Evolutionary conservation across 2,888 invertebrate species (phyloP), one percentile per base, ranked within the genome.

Genomic region (Calameuta filiformis): DNA sequence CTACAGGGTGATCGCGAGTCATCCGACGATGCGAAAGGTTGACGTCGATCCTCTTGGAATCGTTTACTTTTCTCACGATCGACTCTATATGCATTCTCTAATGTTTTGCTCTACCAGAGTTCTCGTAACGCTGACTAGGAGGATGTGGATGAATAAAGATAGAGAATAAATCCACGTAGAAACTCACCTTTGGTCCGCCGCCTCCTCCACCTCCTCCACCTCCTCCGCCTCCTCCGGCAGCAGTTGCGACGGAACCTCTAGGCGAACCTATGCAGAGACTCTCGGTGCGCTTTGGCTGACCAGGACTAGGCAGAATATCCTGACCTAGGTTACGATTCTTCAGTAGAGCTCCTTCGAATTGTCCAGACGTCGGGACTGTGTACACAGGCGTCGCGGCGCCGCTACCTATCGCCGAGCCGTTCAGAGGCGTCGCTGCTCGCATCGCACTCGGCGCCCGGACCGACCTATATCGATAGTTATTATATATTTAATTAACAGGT

Each of bases 211-310:
- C 93, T 56, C 92, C 93, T 40, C 92, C 92, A 76, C 93, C 93
- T 56, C 90, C 88, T 77, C 93, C 93, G 12, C 92, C 93, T 56
- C 92, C 93, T 40, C 92, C 92, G 76, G 92, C 93, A 31, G 91
- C 91, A 33, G 90, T 89, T 83, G 87, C 89, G 23, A 92, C 90
- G 6, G 77, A 34, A 35, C 87, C 87, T 73, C 90, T 87, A 82
- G 92, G 93, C 75, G 94, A 94, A 87, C 93, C 93, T 87, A 97
- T 95, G 92, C 95, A 97, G 87, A 98, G 93, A 91, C 97, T 97
- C 92, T 98, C 98, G 82, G 97, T 97, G 88, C 98, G 94, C 92
- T 98, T 97, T 79, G 97, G 97, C 91, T 97, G 97, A 88, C 95
- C 95, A 80, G 94, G 95, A 85, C 97, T 97, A 81, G 97, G 97